Percentiles rank a stretch among this genome's conserved stretches.
Conservation (phyloP, 1,140 invertebrate species). For the Bombus waltoni region DNA sequence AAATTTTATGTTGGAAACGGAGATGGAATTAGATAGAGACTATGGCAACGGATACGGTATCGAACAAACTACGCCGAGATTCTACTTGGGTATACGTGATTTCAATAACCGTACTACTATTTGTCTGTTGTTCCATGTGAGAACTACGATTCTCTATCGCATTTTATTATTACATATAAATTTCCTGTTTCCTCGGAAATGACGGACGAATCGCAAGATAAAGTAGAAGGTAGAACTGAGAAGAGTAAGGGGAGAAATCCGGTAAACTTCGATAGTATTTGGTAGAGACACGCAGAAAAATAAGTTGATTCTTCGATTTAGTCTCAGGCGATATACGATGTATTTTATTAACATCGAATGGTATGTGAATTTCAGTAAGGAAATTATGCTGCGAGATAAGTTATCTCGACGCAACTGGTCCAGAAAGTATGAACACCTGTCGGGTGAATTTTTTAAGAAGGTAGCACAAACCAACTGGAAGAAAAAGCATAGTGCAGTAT, state of each 20-base stretch:
- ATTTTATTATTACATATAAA: neutral
- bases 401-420: conserved; percentile 68
- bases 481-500: neutral
- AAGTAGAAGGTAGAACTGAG: conserved; percentile 41
- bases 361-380: conserved; percentile 71
- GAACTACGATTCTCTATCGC: too few species aligned
- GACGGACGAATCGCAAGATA: conserved; percentile 44
- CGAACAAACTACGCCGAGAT: conserved; percentile 57
- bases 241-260: conserved; percentile 29
- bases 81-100: neutral
- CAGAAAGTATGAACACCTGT: conserved; percentile 69
- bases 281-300: conserved; percentile 46
- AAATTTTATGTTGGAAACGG: neutral
- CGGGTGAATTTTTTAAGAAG: conserved; percentile 71
- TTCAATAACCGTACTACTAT: neutral
- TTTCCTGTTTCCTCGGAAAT: neutral
- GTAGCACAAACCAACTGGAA: conserved; percentile 56
- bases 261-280: conserved; percentile 65
- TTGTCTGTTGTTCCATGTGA: neutral
- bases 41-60: conserved; percentile 57
- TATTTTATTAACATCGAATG: neutral
- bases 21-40: conserved; percentile 2
- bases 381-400: conserved; percentile 70
- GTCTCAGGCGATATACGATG: neutral
- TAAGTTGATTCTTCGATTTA: neutral